Evolutionary conservation across 2,888 invertebrate species (phyloP).

Genomic region (Pyrocoelia pectoralis): DNA sequence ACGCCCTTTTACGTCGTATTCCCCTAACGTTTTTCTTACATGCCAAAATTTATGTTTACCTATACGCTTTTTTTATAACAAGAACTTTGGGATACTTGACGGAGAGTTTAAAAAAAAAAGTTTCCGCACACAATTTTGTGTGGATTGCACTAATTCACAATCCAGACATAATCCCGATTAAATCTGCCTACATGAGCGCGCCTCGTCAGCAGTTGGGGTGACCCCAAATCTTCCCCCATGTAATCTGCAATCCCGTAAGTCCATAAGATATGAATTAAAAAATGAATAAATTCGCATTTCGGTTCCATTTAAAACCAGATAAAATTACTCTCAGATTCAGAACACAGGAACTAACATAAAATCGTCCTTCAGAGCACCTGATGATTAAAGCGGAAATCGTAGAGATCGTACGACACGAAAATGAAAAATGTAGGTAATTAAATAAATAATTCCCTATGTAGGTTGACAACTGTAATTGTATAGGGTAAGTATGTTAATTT

Average conservation of each 20-base stretch:
- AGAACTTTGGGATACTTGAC: too few species aligned
- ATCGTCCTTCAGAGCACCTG: too few species aligned
- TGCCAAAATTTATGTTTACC: not conserved
- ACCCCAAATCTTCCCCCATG: slow-evolving; percentile 24
- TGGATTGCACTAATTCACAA: slow-evolving; percentile 37
- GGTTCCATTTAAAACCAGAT: too few species aligned
- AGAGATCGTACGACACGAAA: too few species aligned
- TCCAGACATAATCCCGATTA: slow-evolving; percentile 42
- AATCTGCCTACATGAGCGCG: slow-evolving; percentile 38
- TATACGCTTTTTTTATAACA: too few species aligned
- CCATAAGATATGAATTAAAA: slow-evolving; percentile 20
- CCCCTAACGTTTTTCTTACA: slow-evolving; percentile 17
- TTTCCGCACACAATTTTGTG: not conserved
- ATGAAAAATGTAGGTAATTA: not conserved
- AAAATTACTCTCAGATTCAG: too few species aligned
- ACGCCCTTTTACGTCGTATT: slow-evolving; percentile 26
- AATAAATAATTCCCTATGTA: slow-evolving; percentile 6
- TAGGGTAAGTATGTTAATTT: slow-evolving; percentile 31
- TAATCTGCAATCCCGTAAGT: slow-evolving; percentile 19
- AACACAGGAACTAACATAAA: too few species aligned
- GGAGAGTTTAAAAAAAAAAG: too few species aligned
- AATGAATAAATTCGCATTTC: slow-evolving; percentile 16
- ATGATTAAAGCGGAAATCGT: too few species aligned
- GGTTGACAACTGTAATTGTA: slow-evolving; percentile 6
- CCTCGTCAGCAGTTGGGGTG: slow-evolving; percentile 31